Conservation (phyloP, 2,888 invertebrate genomes). For the Cantharis flavilabris region DNA sequence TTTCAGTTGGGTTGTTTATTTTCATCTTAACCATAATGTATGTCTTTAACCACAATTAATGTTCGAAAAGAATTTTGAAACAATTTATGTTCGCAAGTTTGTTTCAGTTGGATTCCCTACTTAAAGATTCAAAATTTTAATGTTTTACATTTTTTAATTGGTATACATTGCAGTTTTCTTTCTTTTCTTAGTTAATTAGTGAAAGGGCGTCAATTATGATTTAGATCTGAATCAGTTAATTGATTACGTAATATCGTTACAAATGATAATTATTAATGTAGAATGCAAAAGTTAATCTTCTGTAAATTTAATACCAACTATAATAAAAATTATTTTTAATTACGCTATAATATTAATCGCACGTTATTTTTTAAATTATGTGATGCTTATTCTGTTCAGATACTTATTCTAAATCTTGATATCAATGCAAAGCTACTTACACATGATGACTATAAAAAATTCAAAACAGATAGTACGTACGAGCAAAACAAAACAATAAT, state of each 20-base stretch:
- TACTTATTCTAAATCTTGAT: neutral
- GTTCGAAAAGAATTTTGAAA: neutral
- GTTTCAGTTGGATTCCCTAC: neutral
- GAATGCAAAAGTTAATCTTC: neutral
- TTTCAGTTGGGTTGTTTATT: neutral
- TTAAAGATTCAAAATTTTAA: neutral
- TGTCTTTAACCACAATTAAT: neutral
- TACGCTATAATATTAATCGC: neutral
- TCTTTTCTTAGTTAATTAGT: neutral
- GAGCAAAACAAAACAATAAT: neutral
- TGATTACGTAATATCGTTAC: neutral
- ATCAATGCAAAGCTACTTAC: neutral
- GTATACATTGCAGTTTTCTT: neutral
- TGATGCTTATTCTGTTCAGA: neutral
- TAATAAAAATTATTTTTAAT: neutral
- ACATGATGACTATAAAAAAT: neutral
- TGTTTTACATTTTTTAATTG: neutral
- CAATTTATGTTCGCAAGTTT: neutral
- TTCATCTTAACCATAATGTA: neutral
- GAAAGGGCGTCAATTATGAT: neutral
- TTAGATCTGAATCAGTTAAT: neutral
- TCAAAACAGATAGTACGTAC: neutral
- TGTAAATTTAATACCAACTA: neutral
- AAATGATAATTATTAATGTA: neutral
- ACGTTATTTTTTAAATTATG: neutral